Evolutionary conservation across 2,888 invertebrate genomes (phyloP), one percentile per base, ranked within the genome.

Genomic region (Pardosa pseudoannulata): DNA sequence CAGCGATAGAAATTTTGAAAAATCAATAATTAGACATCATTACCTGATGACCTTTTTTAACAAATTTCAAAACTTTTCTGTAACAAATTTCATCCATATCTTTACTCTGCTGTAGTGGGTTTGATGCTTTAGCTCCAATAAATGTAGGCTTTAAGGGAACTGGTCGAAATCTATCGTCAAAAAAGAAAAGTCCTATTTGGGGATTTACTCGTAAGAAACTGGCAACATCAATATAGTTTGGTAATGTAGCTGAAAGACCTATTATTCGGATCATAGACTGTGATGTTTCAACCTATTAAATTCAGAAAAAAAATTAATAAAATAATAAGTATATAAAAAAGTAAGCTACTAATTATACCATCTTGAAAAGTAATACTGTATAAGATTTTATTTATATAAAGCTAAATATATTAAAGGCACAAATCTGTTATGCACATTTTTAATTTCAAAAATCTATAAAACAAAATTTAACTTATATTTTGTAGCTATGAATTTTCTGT

Each of bases 201-300:
- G 97, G 96, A 92, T 98, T 98, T 0, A 99, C 99, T 19, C 96
- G 93, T 13, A 99, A 93, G 91, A 99, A 99, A 89, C 94, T 93
- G 1, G 99, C 98, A 31, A 99, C 98, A 92, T 99, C 99, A 2
- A 97, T 92, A 91, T 99, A 99, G 92, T 99, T 99, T 0, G 99
- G 99, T 88, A 99, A 92, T 0, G 99, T 99, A 11, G 99, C 99
- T 0, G 99, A 98, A 50, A 99, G 92, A 0, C 98, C 99, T 0
- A 99, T 96, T 88, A 99, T 91, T 91, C 90, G 93, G 93, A 39
- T 91, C 88, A 88, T 88, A 91, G 95, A 95, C 91, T 97, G 97
- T 0, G 96, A 95, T 0, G 96, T 95, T 90, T 97, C 96, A 0
- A 97, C 96, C 92, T 92, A 86, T 13, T 88, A 87, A 79, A 64